Evolutionary conservation across 2,888 invertebrate genomes (phyloP), one percentile per base, ranked within the genome.

Genomic region (Pheosia gnoma): DNA sequence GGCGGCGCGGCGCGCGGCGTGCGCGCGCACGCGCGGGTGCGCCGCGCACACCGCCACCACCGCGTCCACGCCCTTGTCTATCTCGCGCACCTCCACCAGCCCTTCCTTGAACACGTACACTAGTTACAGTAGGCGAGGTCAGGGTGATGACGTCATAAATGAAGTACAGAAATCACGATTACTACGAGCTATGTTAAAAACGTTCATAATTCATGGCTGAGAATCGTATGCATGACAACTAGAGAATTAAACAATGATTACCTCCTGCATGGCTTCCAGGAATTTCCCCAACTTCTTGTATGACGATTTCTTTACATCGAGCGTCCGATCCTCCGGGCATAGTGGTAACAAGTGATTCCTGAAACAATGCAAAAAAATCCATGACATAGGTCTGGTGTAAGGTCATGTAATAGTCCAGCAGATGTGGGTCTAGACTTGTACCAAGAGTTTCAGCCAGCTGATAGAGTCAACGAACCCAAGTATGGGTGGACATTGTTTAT

Each of bases 251-350:
- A 25, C 25, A 25, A 25, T 25, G 25, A 0, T 25, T 83, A 96
- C 95, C 82, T 95, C 90, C 73, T 95, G 94, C 97, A 98, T 97
- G 67, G 95, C 95, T 64, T 95, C 96, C 41, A 99, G 90, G 83
- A 98, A 98, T 65, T 96, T 96, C 11, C 97, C 96, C 60, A 98
- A 90, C 89, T 98, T 99, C 91, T 98, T 98, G 81, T 96, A 97
- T 10, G 96, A 96, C 0, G 98, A 97, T 85, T 98, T 98, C 84
- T 98, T 98, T 0, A 99, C 94, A 82, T 99, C 98, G 49, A 98
- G 86, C 13, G 90, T 94, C 57, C 94, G 90, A 4, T 95, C 95
- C n/a, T 94, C 81, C 0, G 97, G 97, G 78, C 98, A 96, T 57
- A 95, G 94, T 61, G 95, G 94, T 68, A 95, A 87, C 80, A 97